Evolutionary conservation across 1,140 invertebrate genomes (phyloP), one percentile per base, ranked within the genome.

Genomic region (Orius insidiosus): DNA sequence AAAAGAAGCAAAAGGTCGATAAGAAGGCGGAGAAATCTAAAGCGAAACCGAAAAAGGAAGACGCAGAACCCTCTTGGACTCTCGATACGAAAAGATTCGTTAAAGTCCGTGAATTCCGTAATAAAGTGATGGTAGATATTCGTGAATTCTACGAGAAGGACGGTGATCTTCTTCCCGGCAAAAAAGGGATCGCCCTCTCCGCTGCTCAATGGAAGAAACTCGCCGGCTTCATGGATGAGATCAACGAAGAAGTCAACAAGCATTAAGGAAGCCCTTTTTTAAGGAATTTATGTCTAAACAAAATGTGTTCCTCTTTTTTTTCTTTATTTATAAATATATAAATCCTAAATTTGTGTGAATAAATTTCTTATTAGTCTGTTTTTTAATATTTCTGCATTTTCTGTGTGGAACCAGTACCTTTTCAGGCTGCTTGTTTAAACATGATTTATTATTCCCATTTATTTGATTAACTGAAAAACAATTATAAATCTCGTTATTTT

Each of bases 91-190:
- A 63, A 48, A 56, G 65, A 13, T 71, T 58, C 56, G 64, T 69
- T 0, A 68, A 63, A 47, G 68, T 75, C 5, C 61, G 67, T 52
- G 66, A 70, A 48, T 75, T 74, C 52, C 58, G 62, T 30, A 70
- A 70, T 8, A 70, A 68, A 56, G 50, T 63, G 1, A 59, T 65
- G 51, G 61, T 75, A 7, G 65, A 72, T 50, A 75, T 75, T 39
- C 55, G 73, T 40, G 73, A 75, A 53, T 72, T 58, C 54, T 75
- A 74, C 57, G 62, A 67, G 42, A 60, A 64, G 24, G 61, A 68
- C 55, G 71, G 71, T 14, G 63, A 73, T 32, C 30, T 68, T 36
- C 58, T 59, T 52, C 73, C 73, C 10, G 68, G 70, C 4, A 73
- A 69, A 53, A 75, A 75, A 64, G 52, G 52, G 9, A 53, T 55